Evolutionary conservation across 1,140 invertebrate genomes (phyloP), one percentile per base, ranked within the genome.

Genomic region (Drosophila nasuta): DNA sequence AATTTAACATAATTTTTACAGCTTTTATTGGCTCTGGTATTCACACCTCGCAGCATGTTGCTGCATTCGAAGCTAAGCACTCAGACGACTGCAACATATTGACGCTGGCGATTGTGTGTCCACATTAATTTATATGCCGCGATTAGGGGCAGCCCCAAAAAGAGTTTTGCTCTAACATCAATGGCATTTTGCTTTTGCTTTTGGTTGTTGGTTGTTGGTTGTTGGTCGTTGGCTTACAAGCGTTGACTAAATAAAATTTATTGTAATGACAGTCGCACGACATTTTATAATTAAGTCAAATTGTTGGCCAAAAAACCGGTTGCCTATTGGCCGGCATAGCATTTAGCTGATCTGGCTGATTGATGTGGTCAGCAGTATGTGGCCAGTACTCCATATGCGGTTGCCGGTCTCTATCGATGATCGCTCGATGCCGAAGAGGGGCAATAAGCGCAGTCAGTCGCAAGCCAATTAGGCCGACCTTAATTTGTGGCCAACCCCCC

Each of bases 231-330:
- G 25, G 52, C 67, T 76, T 45, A 45, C 51, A 57, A 63, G 35
- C 68, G 64, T 71, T 71, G 73, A 46, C 68, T 51, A 79, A 67
- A 83, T 66, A 71, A 69, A 81, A 75, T 83, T 81, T 78, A 83
- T 62, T 67, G 63, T 72, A 70, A 65, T 65, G 76, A 74, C 80
- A 77, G 80, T 71, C 45, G 70, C 63, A 68, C 74, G 74, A 70
- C 77, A 89, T 80, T 89, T 80, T 82, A 88, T 88, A 88, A 88
- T 88, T 88, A 73, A 81, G 77, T 66, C 74, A 54, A 78, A 72
- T 74, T 66, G 73, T 65, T 71, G 52, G 48, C 60, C 46, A 25
- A 68, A 68, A 67, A 85, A 86, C 82, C 64, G 65, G 75, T 86
- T 78, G 35, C 20, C 49, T 20, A 20, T 20, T 52, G 49, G n/a